A percentile compares a stretch with the other conserved stretches of the same genome.
phyloP scores from a whole-genome alignment of 2,888 invertebrate species.

The Andrena bicolor region DNA sequence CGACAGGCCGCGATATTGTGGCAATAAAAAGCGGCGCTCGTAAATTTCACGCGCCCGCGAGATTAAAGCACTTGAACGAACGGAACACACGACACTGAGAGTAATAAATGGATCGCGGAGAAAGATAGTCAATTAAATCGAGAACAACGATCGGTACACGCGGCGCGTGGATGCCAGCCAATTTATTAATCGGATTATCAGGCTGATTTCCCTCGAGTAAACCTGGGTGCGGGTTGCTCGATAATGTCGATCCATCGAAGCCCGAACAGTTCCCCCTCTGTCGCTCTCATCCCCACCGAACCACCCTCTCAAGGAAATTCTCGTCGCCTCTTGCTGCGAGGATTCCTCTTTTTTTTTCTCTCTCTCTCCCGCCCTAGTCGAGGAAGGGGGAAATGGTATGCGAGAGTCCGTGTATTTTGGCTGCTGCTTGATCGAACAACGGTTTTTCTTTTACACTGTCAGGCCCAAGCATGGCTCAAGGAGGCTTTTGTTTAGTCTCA shows the following conservation, averaged over 20 bases:
- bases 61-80: slow-evolving; percentile 29
- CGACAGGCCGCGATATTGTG: slow-evolving; percentile 2
- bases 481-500: slow-evolving; percentile 41
- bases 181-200: slow-evolving; percentile 85
- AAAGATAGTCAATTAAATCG: slow-evolving; percentile 82
- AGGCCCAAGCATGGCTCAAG: slow-evolving; percentile 41
- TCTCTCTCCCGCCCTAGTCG: too few species aligned
- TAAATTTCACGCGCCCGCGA: slow-evolving; percentile 33
- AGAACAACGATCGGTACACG: slow-evolving; percentile 69
- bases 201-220: slow-evolving; percentile 83
- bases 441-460: slow-evolving; percentile 27
- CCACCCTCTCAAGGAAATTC: slow-evolving; percentile 50
- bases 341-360: slow-evolving; percentile 16
- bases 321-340: slow-evolving; percentile 25
- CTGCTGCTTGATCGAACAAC: slow-evolving; percentile 44
- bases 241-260: slow-evolving; percentile 80
- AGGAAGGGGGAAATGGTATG: neutral
- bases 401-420: slow-evolving; percentile 22
- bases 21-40: slow-evolving; percentile 7
- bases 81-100: slow-evolving; percentile 47
- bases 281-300: slow-evolving; percentile 25
- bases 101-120: slow-evolving; percentile 66
- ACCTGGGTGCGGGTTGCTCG: slow-evolving; percentile 69
- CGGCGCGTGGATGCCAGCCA: slow-evolving; percentile 75
- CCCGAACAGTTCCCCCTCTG: slow-evolving; percentile 72